Conservation (phyloP, 2,113 vertebrate species). For the Zosterops pallidus region DNA sequence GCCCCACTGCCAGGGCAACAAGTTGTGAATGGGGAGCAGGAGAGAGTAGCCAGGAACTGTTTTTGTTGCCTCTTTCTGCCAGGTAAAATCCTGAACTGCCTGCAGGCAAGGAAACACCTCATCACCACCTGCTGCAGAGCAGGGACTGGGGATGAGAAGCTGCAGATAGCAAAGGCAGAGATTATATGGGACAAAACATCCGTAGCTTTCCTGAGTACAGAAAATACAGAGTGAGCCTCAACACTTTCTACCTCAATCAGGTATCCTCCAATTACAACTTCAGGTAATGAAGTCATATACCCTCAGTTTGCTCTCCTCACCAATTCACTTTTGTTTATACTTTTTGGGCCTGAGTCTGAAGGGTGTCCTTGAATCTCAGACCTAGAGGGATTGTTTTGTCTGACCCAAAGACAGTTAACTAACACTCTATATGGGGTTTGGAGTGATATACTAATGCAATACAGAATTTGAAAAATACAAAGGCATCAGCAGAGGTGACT, state of each 20-base stretch:
- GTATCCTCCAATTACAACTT: not conserved
- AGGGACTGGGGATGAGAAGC: not conserved
- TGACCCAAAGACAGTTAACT: not conserved
- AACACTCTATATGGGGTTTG: not conserved
- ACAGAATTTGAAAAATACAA: not conserved
- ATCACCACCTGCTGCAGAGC: not conserved
- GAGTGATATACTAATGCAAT: not conserved
- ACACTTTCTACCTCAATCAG: not conserved
- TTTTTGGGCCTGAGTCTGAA: not conserved
- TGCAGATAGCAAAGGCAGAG: not conserved
- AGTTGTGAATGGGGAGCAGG: not conserved
- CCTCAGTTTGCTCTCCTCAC: not conserved
- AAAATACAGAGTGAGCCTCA: not conserved
- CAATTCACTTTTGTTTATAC: not conserved
- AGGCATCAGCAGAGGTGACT: not conserved
- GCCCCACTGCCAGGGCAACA: not conserved
- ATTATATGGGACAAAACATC: not conserved
- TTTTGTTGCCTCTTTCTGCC: not conserved
- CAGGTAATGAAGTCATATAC: not conserved
- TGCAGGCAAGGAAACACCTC: not conserved
- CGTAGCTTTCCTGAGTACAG: not conserved
- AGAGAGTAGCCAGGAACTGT: not conserved
- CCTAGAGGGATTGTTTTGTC: not conserved
- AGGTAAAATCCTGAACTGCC: not conserved
- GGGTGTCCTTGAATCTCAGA: not conserved